Percentiles rank a stretch among this genome's conserved stretches.
These are phyloP conservation scores for Eulemur coronatus DNA, from an alignment of 2,797 vertebrate genomes.

Conservation along the genomic window DNA sequence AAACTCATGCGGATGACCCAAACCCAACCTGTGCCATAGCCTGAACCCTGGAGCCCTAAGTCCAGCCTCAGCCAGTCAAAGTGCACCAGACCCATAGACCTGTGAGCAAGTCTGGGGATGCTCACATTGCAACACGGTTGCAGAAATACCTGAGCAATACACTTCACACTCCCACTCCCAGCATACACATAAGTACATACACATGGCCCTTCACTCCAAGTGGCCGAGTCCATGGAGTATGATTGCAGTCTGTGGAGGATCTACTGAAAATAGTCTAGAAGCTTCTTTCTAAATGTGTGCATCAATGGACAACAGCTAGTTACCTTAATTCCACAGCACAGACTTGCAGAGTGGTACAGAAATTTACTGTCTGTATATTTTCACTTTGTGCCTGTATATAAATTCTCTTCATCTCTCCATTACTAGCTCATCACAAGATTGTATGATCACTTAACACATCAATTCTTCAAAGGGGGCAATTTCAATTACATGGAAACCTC, in stretches of 20 bases:
- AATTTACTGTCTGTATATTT: conserved; percentile 57
- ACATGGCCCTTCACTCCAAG: background rate
- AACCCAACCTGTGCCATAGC: background rate
- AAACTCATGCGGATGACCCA: background rate
- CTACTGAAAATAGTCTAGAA: background rate
- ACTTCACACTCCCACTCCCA: background rate
- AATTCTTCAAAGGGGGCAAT: conserved; percentile 56
- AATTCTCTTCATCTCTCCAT: conserved; percentile 32
- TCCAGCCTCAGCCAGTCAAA: background rate
- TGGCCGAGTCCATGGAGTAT: background rate
- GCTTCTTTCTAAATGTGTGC: background rate
- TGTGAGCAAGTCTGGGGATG: background rate
- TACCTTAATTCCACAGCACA: background rate
- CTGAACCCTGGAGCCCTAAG: background rate
- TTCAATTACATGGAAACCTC: conserved; percentile 57
- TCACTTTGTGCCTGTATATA: background rate
- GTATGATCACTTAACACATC: conserved; percentile 57
- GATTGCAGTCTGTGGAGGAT: background rate
- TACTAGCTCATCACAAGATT: conserved; percentile 51
- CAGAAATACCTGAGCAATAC: background rate
- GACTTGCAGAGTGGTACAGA: background rate
- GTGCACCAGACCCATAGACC: background rate
- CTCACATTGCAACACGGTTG: background rate
- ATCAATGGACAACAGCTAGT: background rate
- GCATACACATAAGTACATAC: background rate